phyloP scores from a whole-genome alignment of 2,797 vertebrate species.

The Lycodopsis pacificus region DNA sequence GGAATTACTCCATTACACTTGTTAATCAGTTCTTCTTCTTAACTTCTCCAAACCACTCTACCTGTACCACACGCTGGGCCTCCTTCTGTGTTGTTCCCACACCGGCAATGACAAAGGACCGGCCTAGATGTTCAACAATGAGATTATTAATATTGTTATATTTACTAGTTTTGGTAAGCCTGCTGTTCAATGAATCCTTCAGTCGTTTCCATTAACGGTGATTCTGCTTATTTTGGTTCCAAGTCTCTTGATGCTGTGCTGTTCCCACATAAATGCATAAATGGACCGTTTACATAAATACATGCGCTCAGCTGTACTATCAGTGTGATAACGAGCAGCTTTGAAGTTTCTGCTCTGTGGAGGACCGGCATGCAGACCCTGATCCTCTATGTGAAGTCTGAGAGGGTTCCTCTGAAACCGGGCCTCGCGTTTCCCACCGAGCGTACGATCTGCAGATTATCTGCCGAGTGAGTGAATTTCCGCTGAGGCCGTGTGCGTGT shows the following conservation, averaged over 20 bases:
- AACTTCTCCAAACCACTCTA: neutral
- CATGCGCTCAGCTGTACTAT: neutral
- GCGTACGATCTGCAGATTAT: neutral
- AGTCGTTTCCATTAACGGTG: neutral
- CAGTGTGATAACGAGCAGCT: neutral
- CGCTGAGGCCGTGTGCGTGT: neutral
- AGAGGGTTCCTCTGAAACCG: neutral
- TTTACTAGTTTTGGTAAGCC: neutral
- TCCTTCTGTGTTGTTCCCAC: neutral
- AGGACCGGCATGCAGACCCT: neutral
- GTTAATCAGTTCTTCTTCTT: conserved; percentile 17
- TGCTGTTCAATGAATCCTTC: neutral
- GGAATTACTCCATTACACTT: conserved; percentile 26
- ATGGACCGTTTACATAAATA: neutral
- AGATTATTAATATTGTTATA: neutral
- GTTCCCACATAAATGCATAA: neutral
- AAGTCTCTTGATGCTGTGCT: neutral
- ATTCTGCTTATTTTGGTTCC: neutral
- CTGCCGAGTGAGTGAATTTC: conserved; percentile 3
- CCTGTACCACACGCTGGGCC: neutral
- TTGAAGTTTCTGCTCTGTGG: neutral
- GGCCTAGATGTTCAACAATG: conserved; percentile 8
- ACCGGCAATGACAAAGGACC: neutral
- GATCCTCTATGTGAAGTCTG: neutral
- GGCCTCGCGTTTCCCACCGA: conserved; percentile 2